Evolutionary conservation across 2,797 vertebrate species (phyloP), one percentile per base, ranked within the genome.

Genomic region (Chaenodraco wilsoni): DNA sequence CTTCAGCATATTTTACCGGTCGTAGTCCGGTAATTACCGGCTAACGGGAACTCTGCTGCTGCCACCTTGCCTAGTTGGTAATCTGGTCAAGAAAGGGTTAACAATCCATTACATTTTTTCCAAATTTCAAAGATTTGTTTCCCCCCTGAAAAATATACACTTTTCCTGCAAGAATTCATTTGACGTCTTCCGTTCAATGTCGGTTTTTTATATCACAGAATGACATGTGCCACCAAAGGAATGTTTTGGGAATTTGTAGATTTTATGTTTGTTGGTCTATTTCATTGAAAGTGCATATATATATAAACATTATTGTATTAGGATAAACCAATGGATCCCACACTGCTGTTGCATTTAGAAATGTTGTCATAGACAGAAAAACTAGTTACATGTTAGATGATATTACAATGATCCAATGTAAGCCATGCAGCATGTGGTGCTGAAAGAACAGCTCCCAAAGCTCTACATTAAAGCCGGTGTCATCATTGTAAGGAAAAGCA

Each of bases 391-490:
- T 37, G 12, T 13, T 21, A 13, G 21, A 40, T 16, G 15, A 11
- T 46, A 21, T 52, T 33, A 8, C 10, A 31, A 23, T 31, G 19
- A 10, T 19, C 13, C n/a, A 52, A 6, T 44, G 41, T 40, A 52
- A 72, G 40, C 41, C 3, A 14, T 15, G 16, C 19, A 45, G 9
- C 9, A 9, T 44, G 21, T 74, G 43, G 52, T 45, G 58, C 69
- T 69, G 65, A 76, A 76, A 66, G 71, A 64, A 61, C 44, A 82
- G 65, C 65, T 60, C 75, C 60, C 3, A 51, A 5, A 55, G 9
- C 9, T 9, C 3, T 0, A 45, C 27, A 10, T 0, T 17, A 1
- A 15, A 58, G n/a, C 15, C 31, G 19, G 40, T 33, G 50, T 13
- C 37, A 5, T 45, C 31, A 58, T 27, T 49, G 37, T 49, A 11